These are phyloP conservation scores for Phylloscopus trochiloides DNA, from an alignment of 2,113 vertebrate species.

Conservation along the genomic window DNA sequence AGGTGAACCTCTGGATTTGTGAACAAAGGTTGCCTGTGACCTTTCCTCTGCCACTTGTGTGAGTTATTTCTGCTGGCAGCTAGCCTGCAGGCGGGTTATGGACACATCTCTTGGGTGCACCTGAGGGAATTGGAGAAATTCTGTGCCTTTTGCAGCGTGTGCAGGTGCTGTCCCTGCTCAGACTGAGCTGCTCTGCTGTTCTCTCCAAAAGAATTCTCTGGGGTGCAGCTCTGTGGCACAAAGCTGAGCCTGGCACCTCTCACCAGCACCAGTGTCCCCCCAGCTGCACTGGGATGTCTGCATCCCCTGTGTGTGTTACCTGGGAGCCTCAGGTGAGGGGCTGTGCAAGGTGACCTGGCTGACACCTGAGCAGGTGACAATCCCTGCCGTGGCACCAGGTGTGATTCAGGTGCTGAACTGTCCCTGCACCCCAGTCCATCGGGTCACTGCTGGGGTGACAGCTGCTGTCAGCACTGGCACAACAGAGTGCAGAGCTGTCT, in stretches of 20 bases:
- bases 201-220: background rate
- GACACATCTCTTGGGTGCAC: background rate
- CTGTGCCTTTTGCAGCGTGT: background rate
- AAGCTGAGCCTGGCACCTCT: background rate
- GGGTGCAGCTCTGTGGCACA: background rate
- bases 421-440: background rate
- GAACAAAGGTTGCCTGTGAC: background rate
- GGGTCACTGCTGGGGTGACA: background rate
- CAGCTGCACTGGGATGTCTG: background rate
- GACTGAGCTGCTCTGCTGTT: background rate
- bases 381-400: background rate
- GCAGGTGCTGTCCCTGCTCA: background rate
- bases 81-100: background rate
- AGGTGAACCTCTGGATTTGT: background rate
- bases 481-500: background rate
- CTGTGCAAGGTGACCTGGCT: background rate
- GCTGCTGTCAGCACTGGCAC: background rate
- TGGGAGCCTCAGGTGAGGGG: background rate
- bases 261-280: background rate
- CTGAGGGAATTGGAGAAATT: fast-evolving
- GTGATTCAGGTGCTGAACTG: background rate
- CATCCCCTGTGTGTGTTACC: background rate
- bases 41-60: fast-evolving
- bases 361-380: background rate
- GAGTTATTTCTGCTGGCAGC: background rate